Evolutionary conservation across 2,797 vertebrate genomes (phyloP).

Genomic region (Antrozous pallidus): DNA sequence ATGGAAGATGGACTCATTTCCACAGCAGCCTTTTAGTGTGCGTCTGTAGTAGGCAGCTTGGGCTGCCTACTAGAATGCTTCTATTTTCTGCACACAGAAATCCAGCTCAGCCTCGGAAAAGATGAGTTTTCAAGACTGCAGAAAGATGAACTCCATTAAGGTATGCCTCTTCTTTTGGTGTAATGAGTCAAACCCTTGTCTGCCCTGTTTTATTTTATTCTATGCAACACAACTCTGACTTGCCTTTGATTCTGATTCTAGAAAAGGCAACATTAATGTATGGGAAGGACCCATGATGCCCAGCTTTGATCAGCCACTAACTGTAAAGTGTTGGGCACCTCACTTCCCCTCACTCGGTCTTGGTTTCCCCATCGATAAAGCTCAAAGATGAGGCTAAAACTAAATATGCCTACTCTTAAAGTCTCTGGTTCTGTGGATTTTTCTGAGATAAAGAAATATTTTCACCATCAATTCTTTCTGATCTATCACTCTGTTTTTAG

Average conservation of each 20-base stretch:
- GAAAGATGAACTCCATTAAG: neutral
- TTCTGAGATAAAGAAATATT: no score
- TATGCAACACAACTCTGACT: neutral
- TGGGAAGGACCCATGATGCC: rapidly evolving
- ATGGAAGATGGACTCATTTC: neutral
- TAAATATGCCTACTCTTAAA: neutral
- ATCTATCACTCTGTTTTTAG: neutral
- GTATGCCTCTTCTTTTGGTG: neutral
- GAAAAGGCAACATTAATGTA: neutral
- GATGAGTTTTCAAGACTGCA: neutral
- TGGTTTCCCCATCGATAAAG: neutral
- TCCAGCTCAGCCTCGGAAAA: neutral
- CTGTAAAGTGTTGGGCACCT: neutral
- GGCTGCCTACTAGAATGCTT: neutral
- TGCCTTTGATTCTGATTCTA: neutral
- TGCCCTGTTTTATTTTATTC: neutral
- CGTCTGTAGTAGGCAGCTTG: neutral
- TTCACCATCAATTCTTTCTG: constrained; percentile 22
- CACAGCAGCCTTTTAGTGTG: neutral
- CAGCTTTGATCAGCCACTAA: neutral
- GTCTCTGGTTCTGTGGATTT: neutral
- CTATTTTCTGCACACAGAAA: neutral
- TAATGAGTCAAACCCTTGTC: neutral
- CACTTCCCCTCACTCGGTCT: neutral
- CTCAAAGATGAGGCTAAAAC: neutral